phyloP scores from a whole-genome alignment of 2,113 vertebrate genomes.

The Cyphomyrus plagiostoma region DNA sequence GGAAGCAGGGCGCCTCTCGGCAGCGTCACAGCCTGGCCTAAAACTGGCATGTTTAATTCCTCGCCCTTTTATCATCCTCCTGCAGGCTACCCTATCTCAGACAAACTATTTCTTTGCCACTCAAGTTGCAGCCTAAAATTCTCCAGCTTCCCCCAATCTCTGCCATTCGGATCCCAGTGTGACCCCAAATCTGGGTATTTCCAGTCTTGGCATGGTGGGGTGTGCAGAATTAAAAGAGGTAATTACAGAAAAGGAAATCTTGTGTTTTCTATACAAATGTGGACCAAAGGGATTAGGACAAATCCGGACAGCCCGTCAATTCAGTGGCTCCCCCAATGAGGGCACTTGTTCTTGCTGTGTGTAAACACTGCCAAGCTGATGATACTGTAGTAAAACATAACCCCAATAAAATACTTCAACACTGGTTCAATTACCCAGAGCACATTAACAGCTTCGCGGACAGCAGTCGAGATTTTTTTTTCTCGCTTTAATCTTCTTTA shows the following conservation, averaged over 20 bases:
- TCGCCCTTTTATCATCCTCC: constrained; percentile 60
- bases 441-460: constrained; percentile 52
- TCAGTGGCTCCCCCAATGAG: constrained; percentile 62
- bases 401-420: constrained; percentile 61
- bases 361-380: constrained; percentile 70
- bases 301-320: constrained; percentile 63
- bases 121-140: constrained; percentile 43
- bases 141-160: constrained; percentile 58
- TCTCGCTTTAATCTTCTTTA: constrained; percentile 37
- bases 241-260: constrained; percentile 70
- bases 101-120: constrained; percentile 47
- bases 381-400: constrained; percentile 68
- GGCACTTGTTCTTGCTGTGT: constrained; percentile 68
- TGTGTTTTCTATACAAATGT: constrained; percentile 60
- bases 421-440: constrained; percentile 62
- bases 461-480: constrained; percentile 35
- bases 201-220: constrained; percentile 62
- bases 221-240: constrained; percentile 62
- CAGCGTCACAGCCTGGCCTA: constrained; percentile 28
- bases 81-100: constrained; percentile 50
- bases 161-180: constrained; percentile 52
- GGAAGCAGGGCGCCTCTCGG: constrained; percentile 33
- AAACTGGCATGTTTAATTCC: constrained; percentile 59
- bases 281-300: constrained; percentile 58
- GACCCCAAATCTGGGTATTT: constrained; percentile 60